Conservation (phyloP, 2,113 vertebrate species). For the Anguilla japonica region DNA sequence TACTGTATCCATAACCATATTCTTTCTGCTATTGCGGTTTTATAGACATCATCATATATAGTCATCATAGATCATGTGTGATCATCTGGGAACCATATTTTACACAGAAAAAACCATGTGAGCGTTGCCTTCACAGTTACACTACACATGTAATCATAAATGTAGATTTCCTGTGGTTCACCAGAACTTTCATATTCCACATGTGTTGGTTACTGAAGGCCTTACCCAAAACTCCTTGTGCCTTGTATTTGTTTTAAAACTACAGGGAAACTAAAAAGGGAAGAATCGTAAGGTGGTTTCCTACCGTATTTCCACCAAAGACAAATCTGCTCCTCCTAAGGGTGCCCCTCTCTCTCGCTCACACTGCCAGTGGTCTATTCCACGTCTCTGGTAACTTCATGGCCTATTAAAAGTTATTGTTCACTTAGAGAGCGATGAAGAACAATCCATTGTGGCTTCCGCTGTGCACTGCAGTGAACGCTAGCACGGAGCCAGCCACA, state of each 20-base stretch:
- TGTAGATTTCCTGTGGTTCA: neutral
- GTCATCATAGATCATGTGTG: too few species aligned
- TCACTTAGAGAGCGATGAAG: neutral
- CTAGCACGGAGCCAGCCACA: neutral
- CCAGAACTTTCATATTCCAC: neutral
- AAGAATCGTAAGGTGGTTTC: neutral
- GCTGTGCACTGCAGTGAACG: neutral
- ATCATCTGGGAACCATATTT: too few species aligned
- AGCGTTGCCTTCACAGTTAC: neutral
- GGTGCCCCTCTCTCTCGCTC: neutral
- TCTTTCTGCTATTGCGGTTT: neutral
- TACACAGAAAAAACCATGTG: neutral
- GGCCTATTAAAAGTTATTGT: neutral
- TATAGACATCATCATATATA: too few species aligned
- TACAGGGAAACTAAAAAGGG: neutral
- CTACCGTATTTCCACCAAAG: neutral
- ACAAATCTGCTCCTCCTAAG: neutral
- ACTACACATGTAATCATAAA: neutral
- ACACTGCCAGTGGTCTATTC: neutral
- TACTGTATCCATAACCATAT: neutral
- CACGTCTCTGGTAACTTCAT: neutral
- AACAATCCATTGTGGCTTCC: neutral
- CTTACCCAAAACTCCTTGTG: neutral
- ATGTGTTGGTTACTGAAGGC: neutral
- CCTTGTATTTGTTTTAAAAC: neutral